Evolutionary conservation across 2,888 invertebrate genomes (phyloP), one percentile per base, ranked within the genome.

Genomic region (Cataglyphis livida): DNA sequence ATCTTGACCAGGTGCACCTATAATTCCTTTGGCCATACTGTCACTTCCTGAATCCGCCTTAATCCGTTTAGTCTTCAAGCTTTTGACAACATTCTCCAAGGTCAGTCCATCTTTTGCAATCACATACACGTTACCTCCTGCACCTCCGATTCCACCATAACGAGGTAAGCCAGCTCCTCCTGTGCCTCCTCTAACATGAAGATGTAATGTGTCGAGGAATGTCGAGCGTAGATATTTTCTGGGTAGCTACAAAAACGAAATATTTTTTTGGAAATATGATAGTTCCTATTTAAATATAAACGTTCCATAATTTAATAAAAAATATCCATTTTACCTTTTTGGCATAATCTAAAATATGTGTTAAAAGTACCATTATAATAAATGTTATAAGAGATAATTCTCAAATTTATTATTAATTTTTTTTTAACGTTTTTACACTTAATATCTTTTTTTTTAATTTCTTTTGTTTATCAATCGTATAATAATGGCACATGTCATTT

Each of bases 101-200:
- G 95, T 95, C 0, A 96, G 91, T 32, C 95, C 95, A 92, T 97
- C 96, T 90, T 96, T 96, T 0, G 97, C 97, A 48, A 96, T 94
- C 21, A 98, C 95, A 91, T 96, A 96, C 3, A 99, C 97, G 94
- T 97, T 96, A 2, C 99, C 99, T 59, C 99, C 99, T 94, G 97
- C 96, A 0, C 99, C 99, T 12, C 99, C 99, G 15, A 97, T 95
- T 0, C 98, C 99, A 2, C 99, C 99, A 94, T 96, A 98, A 92
- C 97, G 97, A 2, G 97, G 97, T 28, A 97, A 95, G 21, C 97
- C 98, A 92, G 96, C 96, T 51, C 97, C 98, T 12, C 99, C 99
- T 35, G 96, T 95, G 3, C 99, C 99, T 3, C 97, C 99, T 93
- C 96, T 96, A 0, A 98, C 97, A 91, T 96, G 96, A 57, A 99